A percentile compares a stretch with the other conserved stretches of the same genome.
These are phyloP conservation scores for Orussus abietinus DNA, from an alignment of 1,140 invertebrate genomes.

Conservation along the genomic window DNA sequence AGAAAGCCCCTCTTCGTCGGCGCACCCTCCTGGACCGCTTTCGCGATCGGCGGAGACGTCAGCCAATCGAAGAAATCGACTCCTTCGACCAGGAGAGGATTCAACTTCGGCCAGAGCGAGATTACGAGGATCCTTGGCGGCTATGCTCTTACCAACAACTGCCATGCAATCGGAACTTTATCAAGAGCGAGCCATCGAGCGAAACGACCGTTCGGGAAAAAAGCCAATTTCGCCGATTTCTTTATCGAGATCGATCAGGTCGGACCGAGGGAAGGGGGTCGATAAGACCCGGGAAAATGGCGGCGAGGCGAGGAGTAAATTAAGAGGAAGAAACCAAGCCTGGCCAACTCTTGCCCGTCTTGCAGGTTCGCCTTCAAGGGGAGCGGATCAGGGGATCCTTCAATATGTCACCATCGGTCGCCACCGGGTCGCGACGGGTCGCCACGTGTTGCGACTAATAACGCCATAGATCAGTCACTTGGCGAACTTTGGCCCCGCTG, in stretches of 20 bases:
- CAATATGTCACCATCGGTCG: constrained; percentile 35
- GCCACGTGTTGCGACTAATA: constrained; percentile 40
- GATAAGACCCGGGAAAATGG: constrained; percentile 6
- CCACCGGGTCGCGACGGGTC: constrained; percentile 25
- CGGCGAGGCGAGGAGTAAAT: constrained; percentile 3
- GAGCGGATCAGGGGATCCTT: constrained; percentile 7
- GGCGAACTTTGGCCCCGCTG: constrained; percentile 24
- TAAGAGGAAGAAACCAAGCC: constrained; percentile 9
- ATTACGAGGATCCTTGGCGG: constrained; percentile 12
- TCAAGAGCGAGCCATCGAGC: constrained; percentile 17
- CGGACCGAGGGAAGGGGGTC: not conserved
- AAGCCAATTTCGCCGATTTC: constrained; percentile 28
- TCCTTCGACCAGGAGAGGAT: constrained; percentile 26
- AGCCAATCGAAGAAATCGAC: too few species aligned
- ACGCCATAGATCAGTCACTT: constrained; percentile 33
- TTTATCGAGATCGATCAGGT: constrained; percentile 10
- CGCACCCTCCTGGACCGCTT: too few species aligned
- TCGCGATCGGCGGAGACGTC: too few species aligned
- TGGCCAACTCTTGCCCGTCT: not conserved
- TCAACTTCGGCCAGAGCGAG: constrained; percentile 22
- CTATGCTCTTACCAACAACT: constrained; percentile 8
- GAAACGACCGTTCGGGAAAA: constrained; percentile 11
- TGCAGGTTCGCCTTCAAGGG: constrained; percentile 1
- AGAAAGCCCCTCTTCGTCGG: too few species aligned
- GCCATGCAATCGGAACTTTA: constrained; percentile 25